Evolutionary conservation across 2,113 vertebrate genomes (phyloP).

Genomic region (Picathartes gymnocephalus): DNA sequence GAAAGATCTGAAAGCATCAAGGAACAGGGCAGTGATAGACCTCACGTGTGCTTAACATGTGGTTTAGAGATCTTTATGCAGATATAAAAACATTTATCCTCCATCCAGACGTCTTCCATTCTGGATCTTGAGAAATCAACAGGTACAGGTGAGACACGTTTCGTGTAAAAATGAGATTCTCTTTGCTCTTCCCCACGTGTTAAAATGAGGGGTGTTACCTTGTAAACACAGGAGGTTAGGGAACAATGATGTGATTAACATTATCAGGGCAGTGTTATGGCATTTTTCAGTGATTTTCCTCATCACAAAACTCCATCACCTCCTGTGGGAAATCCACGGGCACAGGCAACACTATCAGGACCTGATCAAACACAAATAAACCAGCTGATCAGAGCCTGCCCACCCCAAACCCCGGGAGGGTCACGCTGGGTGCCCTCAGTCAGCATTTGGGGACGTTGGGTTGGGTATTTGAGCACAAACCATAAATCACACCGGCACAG

Average conservation of each 20-base stretch:
- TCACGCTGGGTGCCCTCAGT: not conserved
- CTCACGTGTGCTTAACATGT: not conserved
- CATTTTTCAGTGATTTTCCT: not conserved
- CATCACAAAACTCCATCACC: not conserved
- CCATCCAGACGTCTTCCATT: not conserved
- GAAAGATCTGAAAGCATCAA: not conserved
- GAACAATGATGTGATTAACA: not conserved
- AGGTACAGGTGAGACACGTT: not conserved
- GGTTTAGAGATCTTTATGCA: not conserved
- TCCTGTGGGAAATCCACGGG: not conserved
- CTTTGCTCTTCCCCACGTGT: not conserved
- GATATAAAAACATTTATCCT: not conserved
- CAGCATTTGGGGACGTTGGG: not conserved
- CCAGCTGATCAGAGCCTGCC: accelerated
- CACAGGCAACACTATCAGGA: not conserved
- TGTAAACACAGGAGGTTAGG: not conserved
- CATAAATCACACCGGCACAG: accelerated
- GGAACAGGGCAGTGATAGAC: not conserved
- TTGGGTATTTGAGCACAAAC: accelerated
- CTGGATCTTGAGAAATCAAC: not conserved
- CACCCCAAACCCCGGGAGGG: no score
- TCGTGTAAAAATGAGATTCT: not conserved
- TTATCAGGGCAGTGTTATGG: not conserved
- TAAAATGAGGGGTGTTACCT: not conserved
- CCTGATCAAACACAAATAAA: not conserved